These are phyloP conservation scores for Urocyon cinereoargenteus DNA, from an alignment of 2,797 vertebrate species.

Conservation along the genomic window DNA sequence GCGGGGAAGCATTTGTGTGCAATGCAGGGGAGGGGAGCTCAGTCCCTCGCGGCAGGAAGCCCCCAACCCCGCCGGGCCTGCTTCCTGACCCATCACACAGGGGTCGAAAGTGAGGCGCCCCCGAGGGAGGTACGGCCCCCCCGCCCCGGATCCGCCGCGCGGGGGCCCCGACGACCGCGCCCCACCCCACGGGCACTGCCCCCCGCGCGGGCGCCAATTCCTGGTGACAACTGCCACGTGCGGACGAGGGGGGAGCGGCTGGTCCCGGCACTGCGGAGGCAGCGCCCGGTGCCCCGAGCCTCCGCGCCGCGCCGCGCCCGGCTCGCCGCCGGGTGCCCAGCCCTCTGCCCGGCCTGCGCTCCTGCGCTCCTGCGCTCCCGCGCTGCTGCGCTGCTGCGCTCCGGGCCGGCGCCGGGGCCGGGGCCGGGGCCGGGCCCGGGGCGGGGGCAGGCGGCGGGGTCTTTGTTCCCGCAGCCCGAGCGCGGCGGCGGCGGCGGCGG, in stretches of 20 bases:
- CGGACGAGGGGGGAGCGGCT: conserved; percentile 65
- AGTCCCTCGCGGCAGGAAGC: conserved; percentile 46
- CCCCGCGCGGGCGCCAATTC: conserved; percentile 52
- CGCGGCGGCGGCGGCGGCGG: conserved; percentile 66
- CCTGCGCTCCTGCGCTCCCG: neutral
- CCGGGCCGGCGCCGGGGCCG: too few relatives aligned
- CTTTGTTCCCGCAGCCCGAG: conserved; percentile 84
- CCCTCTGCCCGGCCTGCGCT: conserved; percentile 44
- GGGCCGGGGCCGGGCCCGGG: conserved; percentile 64
- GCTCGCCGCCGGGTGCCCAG: conserved; percentile 32
- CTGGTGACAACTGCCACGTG: conserved; percentile 80
- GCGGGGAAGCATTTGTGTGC: conserved; percentile 65
- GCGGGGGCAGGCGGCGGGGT: conserved; percentile 80
- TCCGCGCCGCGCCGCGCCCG: neutral
- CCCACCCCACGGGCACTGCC: conserved; percentile 66
- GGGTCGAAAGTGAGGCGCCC: conserved; percentile 55
- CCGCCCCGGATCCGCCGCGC: neutral
- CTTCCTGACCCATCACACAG: conserved; percentile 58
- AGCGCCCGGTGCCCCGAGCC: conserved; percentile 41
- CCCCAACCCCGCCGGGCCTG: conserved; percentile 33
- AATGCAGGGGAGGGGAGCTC: conserved; percentile 65
- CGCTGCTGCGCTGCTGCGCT: too few relatives aligned
- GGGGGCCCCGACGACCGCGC: conserved; percentile 56
- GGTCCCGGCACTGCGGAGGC: conserved; percentile 69
- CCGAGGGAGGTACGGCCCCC: neutral